These are phyloP conservation scores for Meloe dianella DNA, from an alignment of 2,888 invertebrate species.

Conservation along the genomic window DNA sequence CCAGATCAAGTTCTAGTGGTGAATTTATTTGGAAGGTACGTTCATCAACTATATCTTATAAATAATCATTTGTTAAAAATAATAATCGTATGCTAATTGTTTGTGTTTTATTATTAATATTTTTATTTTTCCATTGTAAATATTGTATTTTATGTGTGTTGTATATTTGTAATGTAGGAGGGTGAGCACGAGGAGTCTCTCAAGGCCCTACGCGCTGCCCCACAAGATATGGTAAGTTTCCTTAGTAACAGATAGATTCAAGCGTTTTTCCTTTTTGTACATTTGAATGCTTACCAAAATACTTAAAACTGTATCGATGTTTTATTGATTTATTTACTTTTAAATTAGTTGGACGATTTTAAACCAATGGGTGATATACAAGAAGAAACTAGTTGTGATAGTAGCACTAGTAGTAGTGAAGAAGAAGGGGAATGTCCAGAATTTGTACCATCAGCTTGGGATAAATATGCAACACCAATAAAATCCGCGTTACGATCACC, in stretches of 20 bases:
- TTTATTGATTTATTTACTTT: conserved; percentile 23
- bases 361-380: conserved; percentile 50
- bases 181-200: conserved; percentile 60
- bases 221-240: conserved; percentile 56
- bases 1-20: conserved; percentile 76
- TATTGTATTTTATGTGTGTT: conserved; percentile 24
- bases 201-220: conserved; percentile 58
- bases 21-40: conserved; percentile 82
- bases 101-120: too few species aligned
- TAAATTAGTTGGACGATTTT: conserved; percentile 43
- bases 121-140: neutral
- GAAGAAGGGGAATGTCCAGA: conserved; percentile 68
- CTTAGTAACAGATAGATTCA: neutral
- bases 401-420: conserved; percentile 47
- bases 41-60: too few species aligned
- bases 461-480: conserved; percentile 76
- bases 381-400: conserved; percentile 49
- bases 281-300: neutral
- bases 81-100: too few species aligned
- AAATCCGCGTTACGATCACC: conserved; percentile 74
- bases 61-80: too few species aligned
- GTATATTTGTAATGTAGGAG: conserved; percentile 53
- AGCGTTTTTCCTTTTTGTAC: neutral
- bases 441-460: conserved; percentile 83
- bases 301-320: conserved; percentile 9